Percentiles rank a stretch among this genome's conserved stretches.
These are phyloP conservation scores for Drosophila stalkeri DNA, from an alignment of 2,888 invertebrate species.

Conservation along the genomic window DNA sequence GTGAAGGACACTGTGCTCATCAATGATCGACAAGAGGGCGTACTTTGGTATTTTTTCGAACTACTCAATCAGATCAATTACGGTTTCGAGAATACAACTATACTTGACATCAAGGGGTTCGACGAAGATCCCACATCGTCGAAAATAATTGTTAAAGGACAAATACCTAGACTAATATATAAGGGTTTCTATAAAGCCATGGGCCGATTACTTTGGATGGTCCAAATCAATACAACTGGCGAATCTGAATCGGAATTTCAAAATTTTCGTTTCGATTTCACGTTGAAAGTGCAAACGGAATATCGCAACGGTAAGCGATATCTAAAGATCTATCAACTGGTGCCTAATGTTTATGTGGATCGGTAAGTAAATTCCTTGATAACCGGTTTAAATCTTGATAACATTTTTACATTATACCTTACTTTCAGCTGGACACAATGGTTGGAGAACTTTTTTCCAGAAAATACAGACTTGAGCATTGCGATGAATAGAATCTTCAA, in stretches of 20 bases:
- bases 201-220: conserved; percentile 62
- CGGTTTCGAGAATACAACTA: conserved; percentile 71
- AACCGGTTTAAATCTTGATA: too few species aligned
- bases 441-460: conserved; percentile 60
- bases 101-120: conserved; percentile 61
- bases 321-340: conserved; percentile 64
- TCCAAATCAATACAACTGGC: conserved; percentile 55
- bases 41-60: conserved; percentile 58
- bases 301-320: conserved; percentile 66
- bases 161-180: conserved; percentile 57
- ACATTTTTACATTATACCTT: background rate
- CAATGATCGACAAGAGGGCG: conserved; percentile 43
- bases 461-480: conserved; percentile 58
- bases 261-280: conserved; percentile 55
- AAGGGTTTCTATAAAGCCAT: conserved; percentile 58
- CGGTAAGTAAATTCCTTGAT: conserved; percentile 39
- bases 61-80: conserved; percentile 62
- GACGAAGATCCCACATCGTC: conserved; percentile 56
- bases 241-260: conserved; percentile 54
- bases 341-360: conserved; percentile 54
- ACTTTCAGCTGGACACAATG: conserved; percentile 55
- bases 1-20: conserved; percentile 50
- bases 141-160: conserved; percentile 54
- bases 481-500: conserved; percentile 55
- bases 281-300: conserved; percentile 58